These are phyloP conservation scores for Dorcus parallelipipedus DNA, from an alignment of 2,888 invertebrate species.

Conservation along the genomic window DNA sequence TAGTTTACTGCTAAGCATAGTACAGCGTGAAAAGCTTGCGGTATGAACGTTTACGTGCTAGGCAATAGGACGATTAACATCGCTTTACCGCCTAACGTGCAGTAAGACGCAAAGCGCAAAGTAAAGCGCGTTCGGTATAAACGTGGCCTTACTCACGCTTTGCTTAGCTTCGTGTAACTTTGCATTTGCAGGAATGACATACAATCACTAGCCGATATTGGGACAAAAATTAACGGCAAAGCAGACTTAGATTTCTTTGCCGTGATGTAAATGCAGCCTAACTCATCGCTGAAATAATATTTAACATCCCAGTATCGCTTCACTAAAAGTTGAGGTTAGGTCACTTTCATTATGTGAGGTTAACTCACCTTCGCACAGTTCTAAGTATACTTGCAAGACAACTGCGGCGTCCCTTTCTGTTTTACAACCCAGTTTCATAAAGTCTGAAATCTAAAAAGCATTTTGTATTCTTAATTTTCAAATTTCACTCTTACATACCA, in stretches of 20 bases:
- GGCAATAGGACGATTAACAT: no score
- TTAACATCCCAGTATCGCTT: constrained; percentile 51
- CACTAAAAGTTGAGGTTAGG: constrained; percentile 29
- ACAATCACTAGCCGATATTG: constrained; percentile 43
- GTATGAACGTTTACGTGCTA: no score
- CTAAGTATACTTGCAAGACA: constrained; percentile 54
- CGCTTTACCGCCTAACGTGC: no score
- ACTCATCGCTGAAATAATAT: constrained; percentile 44
- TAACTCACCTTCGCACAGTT: constrained; percentile 54
- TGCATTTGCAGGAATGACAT: constrained; percentile 46
- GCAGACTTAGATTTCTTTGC: constrained; percentile 44
- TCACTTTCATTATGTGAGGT: constrained; percentile 1
- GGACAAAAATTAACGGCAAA: constrained; percentile 45
- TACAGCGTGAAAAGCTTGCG: no score
- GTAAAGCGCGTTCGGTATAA: no score
- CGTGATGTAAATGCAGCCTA: constrained; percentile 47
- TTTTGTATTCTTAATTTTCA: constrained; percentile 35
- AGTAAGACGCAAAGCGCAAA: no score
- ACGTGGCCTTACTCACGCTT: no score
- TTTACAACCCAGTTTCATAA: constrained; percentile 48
- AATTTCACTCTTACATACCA: constrained; percentile 17
- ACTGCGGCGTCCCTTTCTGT: constrained; percentile 49
- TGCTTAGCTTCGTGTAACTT: not conserved
- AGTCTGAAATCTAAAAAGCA: constrained; percentile 45
- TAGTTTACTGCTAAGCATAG: no score